phyloP scores from a whole-genome alignment of 2,888 invertebrate species.

The Teleogryllus oceanicus region DNA sequence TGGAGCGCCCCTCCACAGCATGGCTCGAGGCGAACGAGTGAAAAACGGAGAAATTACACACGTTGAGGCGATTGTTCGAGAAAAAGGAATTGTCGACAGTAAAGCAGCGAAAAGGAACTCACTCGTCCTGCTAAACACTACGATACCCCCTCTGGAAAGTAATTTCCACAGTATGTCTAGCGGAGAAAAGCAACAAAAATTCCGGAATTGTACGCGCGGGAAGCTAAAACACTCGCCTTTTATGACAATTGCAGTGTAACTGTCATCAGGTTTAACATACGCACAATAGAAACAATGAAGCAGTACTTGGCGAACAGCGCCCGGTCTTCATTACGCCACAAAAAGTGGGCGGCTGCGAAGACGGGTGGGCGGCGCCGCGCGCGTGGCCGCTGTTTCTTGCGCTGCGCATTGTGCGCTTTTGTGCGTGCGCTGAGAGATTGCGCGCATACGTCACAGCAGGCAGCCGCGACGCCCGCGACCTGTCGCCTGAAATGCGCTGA shows the following conservation, averaged over 20 bases:
- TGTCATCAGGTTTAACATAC: constrained; percentile 18
- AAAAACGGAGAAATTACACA: constrained; percentile 1
- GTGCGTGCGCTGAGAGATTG: no score
- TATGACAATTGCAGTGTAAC: constrained; percentile 2
- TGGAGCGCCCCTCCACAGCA: neutral
- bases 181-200: neutral
- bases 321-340: neutral
- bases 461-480: no score
- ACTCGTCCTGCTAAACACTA: constrained; percentile 18
- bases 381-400: no score
- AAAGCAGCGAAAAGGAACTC: neutral
- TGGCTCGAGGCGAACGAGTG: neutral
- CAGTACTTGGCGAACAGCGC: neutral
- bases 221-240: constrained; percentile 10
- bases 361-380: no score
- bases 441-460: no score
- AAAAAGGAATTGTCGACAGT: neutral
- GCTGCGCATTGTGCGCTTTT: no score
- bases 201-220: neutral
- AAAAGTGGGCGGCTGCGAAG: neutral
- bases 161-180: neutral
- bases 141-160: constrained; percentile 18
- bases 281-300: constrained; percentile 5
- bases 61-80: constrained; percentile 9
- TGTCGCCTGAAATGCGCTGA: no score